Conservation (phyloP, 2,113 vertebrate species). For the Anolis sagrei region DNA sequence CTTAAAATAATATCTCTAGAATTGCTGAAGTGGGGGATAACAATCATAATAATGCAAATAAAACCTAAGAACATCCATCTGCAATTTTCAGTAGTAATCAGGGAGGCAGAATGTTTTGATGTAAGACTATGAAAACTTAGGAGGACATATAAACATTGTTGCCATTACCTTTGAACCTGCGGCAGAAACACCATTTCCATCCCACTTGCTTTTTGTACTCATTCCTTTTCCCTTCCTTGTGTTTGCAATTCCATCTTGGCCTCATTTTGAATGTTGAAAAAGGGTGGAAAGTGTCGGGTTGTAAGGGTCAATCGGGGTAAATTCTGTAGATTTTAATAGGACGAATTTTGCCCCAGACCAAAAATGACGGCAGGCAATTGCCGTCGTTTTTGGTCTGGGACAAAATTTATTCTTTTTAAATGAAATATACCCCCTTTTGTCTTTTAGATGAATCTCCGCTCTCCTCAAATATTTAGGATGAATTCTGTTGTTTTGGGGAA, state of each 20-base stretch:
- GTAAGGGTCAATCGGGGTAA: too few relatives aligned
- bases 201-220: background rate
- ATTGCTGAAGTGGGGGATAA: background rate
- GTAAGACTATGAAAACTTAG: background rate
- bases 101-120: too few relatives aligned
- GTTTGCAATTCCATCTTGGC: background rate
- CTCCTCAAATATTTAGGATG: background rate
- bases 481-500: too few relatives aligned
- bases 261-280: too few relatives aligned
- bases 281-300: too few relatives aligned
- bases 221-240: background rate
- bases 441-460: too few relatives aligned
- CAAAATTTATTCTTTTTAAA: too few relatives aligned
- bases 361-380: too few relatives aligned
- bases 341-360: too few relatives aligned
- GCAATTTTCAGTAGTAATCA: background rate
- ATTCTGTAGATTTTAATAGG: too few relatives aligned
- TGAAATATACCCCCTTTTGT: too few relatives aligned
- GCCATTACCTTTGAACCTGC: background rate
- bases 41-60: constrained; percentile 4
- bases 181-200: background rate
- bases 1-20: background rate
- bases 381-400: too few relatives aligned
- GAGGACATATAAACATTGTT: background rate
- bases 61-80: background rate